Percentiles rank a stretch among this genome's conserved stretches.
These are phyloP conservation scores for Furcifer pardalis DNA, from an alignment of 2,797 vertebrate species.

Conservation along the genomic window DNA sequence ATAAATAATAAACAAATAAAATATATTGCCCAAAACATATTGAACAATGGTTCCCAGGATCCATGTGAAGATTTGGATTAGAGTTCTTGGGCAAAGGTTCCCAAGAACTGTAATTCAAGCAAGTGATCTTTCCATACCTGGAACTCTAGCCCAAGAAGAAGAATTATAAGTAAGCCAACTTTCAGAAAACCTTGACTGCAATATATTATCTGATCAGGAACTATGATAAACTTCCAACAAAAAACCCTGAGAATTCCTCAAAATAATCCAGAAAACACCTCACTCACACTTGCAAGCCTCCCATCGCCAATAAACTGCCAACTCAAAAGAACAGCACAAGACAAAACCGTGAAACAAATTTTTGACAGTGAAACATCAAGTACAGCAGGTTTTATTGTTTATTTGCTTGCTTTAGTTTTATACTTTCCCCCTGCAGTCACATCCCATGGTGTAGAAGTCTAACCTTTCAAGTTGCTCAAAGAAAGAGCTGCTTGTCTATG, in stretches of 20 bases:
- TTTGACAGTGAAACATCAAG: too few species aligned
- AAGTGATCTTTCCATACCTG: too few species aligned
- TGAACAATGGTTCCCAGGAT: too few species aligned
- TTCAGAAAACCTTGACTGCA: not conserved
- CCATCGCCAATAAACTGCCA: not conserved
- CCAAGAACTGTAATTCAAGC: too few species aligned
- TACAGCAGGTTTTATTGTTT: too few species aligned
- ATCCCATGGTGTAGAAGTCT: conserved; percentile 39
- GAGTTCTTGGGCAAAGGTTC: too few species aligned
- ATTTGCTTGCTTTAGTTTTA: conserved; percentile 5
- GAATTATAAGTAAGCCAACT: not conserved
- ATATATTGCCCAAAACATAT: too few species aligned
- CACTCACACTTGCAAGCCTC: not conserved
- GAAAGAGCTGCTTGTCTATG: conserved; percentile 34
- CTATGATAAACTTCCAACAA: too few species aligned
- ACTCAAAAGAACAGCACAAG: too few species aligned
- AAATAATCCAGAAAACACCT: not conserved
- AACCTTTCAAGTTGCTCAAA: conserved; percentile 39
- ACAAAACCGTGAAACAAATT: not conserved
- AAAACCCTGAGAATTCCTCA: not conserved
- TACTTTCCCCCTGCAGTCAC: fast-evolving
- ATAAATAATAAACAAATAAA: too few species aligned
- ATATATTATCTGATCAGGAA: not conserved
- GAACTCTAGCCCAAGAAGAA: not conserved
- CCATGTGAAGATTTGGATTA: too few species aligned